Conservation (phyloP, 2,888 invertebrate genomes). For the Resseliella maxima region DNA sequence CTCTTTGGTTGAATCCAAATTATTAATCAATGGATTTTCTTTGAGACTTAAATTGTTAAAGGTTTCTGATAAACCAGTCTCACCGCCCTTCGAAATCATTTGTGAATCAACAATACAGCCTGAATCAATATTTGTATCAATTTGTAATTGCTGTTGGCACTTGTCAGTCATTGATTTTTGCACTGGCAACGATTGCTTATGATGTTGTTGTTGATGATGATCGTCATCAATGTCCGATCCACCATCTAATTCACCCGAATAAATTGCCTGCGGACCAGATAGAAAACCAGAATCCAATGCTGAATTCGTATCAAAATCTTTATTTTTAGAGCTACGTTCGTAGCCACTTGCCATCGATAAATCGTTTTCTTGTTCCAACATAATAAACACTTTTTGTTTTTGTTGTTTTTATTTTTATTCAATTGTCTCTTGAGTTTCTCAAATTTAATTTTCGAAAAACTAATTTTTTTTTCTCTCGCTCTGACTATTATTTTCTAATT, state of each 20-base stretch:
- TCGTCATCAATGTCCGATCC: background rate
- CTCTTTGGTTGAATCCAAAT: conserved; percentile 59
- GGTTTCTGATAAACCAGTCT: conserved; percentile 72
- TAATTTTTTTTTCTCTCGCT: background rate
- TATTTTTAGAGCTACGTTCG: conserved; percentile 2
- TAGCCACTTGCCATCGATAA: background rate
- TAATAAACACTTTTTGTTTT: background rate
- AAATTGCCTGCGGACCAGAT: conserved; percentile 67
- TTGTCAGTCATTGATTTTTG: background rate
- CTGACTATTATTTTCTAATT: background rate
- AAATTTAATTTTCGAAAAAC: background rate
- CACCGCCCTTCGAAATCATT: conserved; percentile 74
- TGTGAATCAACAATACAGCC: conserved; percentile 59
- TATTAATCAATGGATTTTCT: conserved; percentile 61
- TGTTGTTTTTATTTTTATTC: background rate
- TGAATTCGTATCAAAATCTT: conserved; percentile 22
- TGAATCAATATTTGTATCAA: conserved; percentile 60
- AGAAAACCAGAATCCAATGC: conserved; percentile 69
- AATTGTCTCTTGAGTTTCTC: background rate
- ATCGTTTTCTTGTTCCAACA: background rate
- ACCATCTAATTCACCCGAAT: conserved; percentile 57
- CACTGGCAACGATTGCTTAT: background rate
- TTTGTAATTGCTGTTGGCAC: background rate
- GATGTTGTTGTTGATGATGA: background rate
- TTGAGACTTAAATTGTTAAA: conserved; percentile 72